phyloP scores from a whole-genome alignment of 2,113 vertebrate genomes.

The Rattus rattus region DNA sequence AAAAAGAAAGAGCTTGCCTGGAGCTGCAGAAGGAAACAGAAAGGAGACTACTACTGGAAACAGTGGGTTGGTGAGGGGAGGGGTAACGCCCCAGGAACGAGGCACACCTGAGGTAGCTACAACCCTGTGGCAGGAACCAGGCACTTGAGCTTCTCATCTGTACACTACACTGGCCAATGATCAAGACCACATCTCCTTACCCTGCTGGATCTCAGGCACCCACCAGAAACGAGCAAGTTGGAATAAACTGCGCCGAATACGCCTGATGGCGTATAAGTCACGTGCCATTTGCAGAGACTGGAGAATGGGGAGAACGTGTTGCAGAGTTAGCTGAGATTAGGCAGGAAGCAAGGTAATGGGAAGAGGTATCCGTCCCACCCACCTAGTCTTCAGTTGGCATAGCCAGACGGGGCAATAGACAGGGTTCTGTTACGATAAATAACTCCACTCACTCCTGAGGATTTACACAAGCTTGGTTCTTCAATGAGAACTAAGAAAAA shows the following conservation, averaged over 20 bases:
- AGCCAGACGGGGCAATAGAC: background rate
- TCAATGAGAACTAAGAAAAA: background rate
- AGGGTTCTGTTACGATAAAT: constrained; percentile 2
- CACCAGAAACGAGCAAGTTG: background rate
- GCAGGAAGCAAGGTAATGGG: background rate
- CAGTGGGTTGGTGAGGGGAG: background rate
- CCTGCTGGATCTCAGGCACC: background rate
- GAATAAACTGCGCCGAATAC: constrained; percentile 4
- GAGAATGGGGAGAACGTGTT: background rate
- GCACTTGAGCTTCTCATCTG: background rate
- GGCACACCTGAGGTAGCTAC: background rate
- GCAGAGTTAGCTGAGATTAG: background rate
- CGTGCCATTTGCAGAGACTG: background rate
- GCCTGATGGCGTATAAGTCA: background rate
- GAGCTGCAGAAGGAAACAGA: constrained; percentile 16
- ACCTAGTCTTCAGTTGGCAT: background rate
- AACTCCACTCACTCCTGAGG: background rate
- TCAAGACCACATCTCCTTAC: background rate
- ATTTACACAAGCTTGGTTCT: constrained; percentile 43
- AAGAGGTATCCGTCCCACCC: background rate
- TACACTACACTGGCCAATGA: background rate
- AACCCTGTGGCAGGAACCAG: background rate
- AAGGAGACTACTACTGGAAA: background rate
- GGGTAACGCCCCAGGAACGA: background rate
- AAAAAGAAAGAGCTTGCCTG: constrained; percentile 6